phyloP scores from a whole-genome alignment of 1,140 invertebrate species.

The Epicauta chinensis region DNA sequence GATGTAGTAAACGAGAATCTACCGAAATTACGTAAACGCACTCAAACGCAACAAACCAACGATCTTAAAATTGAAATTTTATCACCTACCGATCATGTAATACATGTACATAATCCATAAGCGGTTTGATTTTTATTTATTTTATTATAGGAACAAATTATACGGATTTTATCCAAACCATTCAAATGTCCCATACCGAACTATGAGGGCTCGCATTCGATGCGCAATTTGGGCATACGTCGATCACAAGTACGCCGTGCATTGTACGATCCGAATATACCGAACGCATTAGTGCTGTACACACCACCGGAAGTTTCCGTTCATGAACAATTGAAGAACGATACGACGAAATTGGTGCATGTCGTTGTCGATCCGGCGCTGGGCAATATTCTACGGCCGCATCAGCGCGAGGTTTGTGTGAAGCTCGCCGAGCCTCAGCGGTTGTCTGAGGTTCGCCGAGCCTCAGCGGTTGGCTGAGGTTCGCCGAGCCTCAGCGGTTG shows the following conservation, averaged over 20 bases:
- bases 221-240: constrained; percentile 56
- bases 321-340: constrained; percentile 76
- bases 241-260: constrained; percentile 63
- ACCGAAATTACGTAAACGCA: no score
- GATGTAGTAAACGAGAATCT: no score
- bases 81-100: no score
- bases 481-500: no score
- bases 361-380: constrained; percentile 93
- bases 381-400: constrained; percentile 86
- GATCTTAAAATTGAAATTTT: no score
- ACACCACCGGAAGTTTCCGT: constrained; percentile 73
- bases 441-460: no score
- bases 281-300: constrained; percentile 89
- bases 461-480: no score
- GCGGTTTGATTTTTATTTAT: no score
- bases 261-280: constrained; percentile 89
- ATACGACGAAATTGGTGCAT: constrained; percentile 68
- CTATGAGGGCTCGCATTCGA: constrained; percentile 69
- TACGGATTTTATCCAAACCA: constrained; percentile 77
- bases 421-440: no score
- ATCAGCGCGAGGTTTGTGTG: constrained; percentile 90
- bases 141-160: constrained; percentile 69
- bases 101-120: no score
- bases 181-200: constrained; percentile 94
- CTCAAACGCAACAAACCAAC: no score